Evolutionary conservation across 2,797 vertebrate genomes (phyloP), one percentile per base, ranked within the genome.

Genomic region (Bucorvus abyssinicus): DNA sequence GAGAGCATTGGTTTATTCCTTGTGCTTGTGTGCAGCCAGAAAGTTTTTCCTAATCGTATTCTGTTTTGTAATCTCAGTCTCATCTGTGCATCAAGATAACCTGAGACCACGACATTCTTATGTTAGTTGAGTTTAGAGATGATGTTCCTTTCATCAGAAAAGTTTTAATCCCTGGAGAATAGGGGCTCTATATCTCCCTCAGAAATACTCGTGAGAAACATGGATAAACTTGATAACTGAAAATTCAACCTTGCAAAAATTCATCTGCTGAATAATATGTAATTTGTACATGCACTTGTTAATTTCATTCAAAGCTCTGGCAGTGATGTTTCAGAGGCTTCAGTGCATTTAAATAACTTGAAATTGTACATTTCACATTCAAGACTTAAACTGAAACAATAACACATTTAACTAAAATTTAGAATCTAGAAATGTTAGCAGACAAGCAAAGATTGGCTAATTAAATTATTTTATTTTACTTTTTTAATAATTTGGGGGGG

Each of bases 201-300:
- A 63, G 27, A 87, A 90, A 82, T 61, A 93, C 36, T 59, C 74
- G 69, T 44, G 61, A 93, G 61, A 87, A 85, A 95, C 89, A 95
- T 79, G 26, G 78, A 89, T 93, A 93, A 90, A 60, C 78, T 92
- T 95, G 90, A 92, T 95, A 93, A 93, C 21, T 53, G 82, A 91
- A 95, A 90, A 94, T 89, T 91, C 75, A 93, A 92, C 84, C 65
- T 96, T 94, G 84, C 32, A 92, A 95, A 96, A 89, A 69, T 52
- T 95, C 47, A 71, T 92, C 69, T 86, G 64, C 76, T 96, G 90
- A 96, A 95, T 96, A 90, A 89, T 85, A 67, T 64, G 38, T 34
- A 91, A 91, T 94, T 96, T 96, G 56, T 81, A 73, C 79, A 90
- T 87, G 50, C 42, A 65, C 44, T 94, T 94, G 30, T 63, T 95